These are phyloP conservation scores for Drosophila micromelanica DNA, from an alignment of 1,140 invertebrate species.

Conservation along the genomic window DNA sequence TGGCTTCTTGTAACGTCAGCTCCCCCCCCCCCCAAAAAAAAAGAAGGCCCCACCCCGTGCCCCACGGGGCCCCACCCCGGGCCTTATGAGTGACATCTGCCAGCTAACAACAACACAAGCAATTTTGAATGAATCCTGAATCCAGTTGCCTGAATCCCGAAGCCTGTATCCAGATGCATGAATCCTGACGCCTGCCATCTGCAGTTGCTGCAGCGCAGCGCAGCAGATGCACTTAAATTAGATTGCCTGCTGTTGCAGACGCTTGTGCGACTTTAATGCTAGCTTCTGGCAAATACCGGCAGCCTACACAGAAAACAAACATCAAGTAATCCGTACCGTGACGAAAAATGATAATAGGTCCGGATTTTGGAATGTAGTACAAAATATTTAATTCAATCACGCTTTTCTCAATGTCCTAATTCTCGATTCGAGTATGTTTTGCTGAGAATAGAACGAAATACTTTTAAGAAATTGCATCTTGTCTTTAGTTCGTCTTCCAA, in stretches of 20 bases:
- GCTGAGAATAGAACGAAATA: too few relatives aligned
- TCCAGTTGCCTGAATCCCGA: conserved; percentile 21
- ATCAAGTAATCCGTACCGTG: too few relatives aligned
- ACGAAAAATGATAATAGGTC: too few relatives aligned
- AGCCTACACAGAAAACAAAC: too few relatives aligned
- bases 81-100: conserved; percentile 33
- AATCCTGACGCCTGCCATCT: conserved; percentile 34
- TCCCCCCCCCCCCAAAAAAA: too few relatives aligned
- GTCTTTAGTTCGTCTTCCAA: too few relatives aligned
- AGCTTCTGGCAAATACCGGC: background rate
- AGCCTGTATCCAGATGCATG: conserved; percentile 13
- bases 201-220: conserved; percentile 31
- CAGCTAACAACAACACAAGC: conserved; percentile 27
- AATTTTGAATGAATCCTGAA: conserved; percentile 31
- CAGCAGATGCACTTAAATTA: conserved; percentile 24
- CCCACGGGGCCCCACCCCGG: too few relatives aligned
- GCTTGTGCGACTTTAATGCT: conserved; percentile 20
- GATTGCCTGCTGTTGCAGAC: conserved; percentile 17
- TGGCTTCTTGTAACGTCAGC: conserved; percentile 25
- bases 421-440: too few relatives aligned
- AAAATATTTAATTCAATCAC: too few relatives aligned
- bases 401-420: too few relatives aligned
- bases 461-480: too few relatives aligned
- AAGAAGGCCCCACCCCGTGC: background rate
- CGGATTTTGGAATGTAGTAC: too few relatives aligned